phyloP scores from a whole-genome alignment of 1,140 invertebrate species.

The Thalassaphorura encarpata region DNA sequence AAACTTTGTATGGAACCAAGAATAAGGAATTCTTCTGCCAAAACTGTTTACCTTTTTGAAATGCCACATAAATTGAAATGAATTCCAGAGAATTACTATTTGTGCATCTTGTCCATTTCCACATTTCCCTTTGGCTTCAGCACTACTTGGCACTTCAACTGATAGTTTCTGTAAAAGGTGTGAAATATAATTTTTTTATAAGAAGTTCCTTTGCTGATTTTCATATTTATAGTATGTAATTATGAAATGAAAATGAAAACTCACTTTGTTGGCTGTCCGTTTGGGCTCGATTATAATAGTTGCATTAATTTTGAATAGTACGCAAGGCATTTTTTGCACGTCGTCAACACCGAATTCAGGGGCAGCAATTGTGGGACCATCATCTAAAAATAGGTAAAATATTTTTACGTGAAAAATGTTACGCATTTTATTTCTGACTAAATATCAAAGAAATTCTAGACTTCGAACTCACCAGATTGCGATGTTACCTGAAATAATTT shows the following conservation, averaged over 20 bases:
- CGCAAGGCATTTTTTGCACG: conserved; percentile 23
- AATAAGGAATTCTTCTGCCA: background rate
- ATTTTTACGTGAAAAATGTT: too few relatives aligned
- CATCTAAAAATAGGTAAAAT: too few relatives aligned
- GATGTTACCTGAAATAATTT: too few relatives aligned
- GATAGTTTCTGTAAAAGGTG: conserved; percentile 22
- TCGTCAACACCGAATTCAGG: conserved; percentile 24
- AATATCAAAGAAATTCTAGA: too few relatives aligned
- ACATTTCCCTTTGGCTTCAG: conserved; percentile 25
- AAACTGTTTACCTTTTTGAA: conserved; percentile 26
- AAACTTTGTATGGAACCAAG: background rate
- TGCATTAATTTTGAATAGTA: conserved; percentile 27
- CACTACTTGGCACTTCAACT: conserved; percentile 21
- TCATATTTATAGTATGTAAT: background rate
- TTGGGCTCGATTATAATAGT: conserved; percentile 27
- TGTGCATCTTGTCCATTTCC: conserved; percentile 27
- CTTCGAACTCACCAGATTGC: too few relatives aligned
- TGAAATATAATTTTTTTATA: background rate
- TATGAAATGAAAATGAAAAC: background rate
- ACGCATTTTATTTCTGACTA: too few relatives aligned
- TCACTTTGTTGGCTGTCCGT: conserved; percentile 26
- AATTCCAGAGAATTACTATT: conserved; percentile 25
- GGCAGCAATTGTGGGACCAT: conserved; percentile 6
- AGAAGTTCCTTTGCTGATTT: background rate
- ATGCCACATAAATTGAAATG: conserved; percentile 28